Evolutionary conservation across 2,113 vertebrate species (phyloP).

Genomic region (Anarrhichthys ocellatus): DNA sequence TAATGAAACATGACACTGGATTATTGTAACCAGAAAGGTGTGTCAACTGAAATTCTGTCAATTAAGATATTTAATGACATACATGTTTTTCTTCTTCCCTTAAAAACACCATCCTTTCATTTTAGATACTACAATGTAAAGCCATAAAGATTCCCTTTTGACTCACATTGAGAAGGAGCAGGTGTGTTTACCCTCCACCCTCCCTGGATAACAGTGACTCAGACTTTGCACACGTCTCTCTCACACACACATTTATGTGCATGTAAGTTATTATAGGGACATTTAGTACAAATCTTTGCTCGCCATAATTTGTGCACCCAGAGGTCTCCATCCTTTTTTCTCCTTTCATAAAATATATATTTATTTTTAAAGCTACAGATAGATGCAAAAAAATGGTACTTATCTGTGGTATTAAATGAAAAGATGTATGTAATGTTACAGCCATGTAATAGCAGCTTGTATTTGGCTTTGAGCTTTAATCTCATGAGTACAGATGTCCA

Average conservation of each 20-base stretch:
- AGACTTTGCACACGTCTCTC: constrained; percentile 42
- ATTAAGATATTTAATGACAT: background rate
- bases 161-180: constrained; percentile 26
- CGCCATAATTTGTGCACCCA: background rate
- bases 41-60: background rate
- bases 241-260: constrained; percentile 15
- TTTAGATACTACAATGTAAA: background rate
- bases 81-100: background rate
- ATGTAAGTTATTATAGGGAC: background rate
- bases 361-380: background rate
- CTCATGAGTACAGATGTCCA: background rate
- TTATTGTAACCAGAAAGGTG: background rate
- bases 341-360: background rate
- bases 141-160: background rate
- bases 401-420: background rate
- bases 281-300: constrained; percentile 1
- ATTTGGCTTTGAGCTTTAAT: constrained; percentile 10
- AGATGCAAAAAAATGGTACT: background rate
- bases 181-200: constrained; percentile 50
- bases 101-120: background rate
- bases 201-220: constrained; percentile 45
- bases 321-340: background rate
- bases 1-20: background rate
- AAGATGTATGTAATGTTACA: background rate
- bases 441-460: background rate